Conservation (phyloP, 2,113 vertebrate genomes). For the Calidris pygmaea region DNA sequence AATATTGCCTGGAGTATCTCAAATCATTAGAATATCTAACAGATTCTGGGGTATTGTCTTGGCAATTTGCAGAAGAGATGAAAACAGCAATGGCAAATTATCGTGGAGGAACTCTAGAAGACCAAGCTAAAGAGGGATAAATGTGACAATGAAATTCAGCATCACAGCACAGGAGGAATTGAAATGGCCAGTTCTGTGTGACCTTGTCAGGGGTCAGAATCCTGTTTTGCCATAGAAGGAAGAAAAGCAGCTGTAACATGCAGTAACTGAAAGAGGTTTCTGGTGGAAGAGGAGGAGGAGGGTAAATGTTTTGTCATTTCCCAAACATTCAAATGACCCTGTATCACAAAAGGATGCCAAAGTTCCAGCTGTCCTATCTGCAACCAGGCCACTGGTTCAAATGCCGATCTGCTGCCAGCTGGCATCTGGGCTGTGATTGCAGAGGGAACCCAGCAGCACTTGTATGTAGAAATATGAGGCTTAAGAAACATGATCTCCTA, state of each 20-base stretch:
- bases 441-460: background rate
- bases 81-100: background rate
- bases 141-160: rapidly evolving
- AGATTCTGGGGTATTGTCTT: background rate
- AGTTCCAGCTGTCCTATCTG: background rate
- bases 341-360: background rate
- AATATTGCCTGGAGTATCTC: background rate
- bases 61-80: background rate
- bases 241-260: background rate
- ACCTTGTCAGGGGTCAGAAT: background rate
- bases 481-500: background rate
- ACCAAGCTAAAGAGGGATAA: background rate
- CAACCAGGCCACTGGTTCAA: background rate
- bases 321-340: background rate
- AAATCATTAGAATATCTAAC: background rate
- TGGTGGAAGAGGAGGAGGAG: background rate
- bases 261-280: background rate
- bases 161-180: too few species aligned
- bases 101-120: background rate
- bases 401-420: background rate
- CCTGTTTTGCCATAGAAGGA: background rate
- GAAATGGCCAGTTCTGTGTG: background rate
- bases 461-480: background rate
- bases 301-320: background rate
- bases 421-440: background rate